A percentile compares a stretch with the other conserved stretches of the same genome.
Evolutionary conservation across 2,113 vertebrate species (phyloP).

Genomic region (Ibidorhyncha struthersii): DNA sequence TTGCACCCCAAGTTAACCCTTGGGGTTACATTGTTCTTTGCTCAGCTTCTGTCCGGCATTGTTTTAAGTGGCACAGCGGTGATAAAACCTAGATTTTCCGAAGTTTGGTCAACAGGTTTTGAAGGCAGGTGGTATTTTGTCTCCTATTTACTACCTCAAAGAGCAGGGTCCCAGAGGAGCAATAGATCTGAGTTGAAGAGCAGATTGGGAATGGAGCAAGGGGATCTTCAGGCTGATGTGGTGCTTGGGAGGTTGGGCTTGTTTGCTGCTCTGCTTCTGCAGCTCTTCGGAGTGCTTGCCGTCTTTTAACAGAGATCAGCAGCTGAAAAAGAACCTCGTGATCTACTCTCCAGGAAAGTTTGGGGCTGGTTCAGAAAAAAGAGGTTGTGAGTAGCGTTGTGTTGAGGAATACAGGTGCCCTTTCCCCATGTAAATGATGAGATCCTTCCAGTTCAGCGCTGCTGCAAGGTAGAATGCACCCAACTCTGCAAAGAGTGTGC

Average conservation of each 20-base stretch:
- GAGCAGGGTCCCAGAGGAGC: neutral
- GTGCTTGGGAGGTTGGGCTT: neutral
- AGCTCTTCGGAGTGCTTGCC: neutral
- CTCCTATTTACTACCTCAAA: neutral
- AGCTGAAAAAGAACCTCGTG: neutral
- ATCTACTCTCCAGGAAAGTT: neutral
- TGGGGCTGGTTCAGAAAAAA: neutral
- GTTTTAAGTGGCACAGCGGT: neutral
- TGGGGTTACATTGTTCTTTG: neutral
- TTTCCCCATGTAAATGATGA: neutral
- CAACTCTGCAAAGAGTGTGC: neutral
- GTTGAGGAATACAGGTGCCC: neutral
- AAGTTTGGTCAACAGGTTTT: neutral
- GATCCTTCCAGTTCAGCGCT: neutral
- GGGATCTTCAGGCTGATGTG: neutral
- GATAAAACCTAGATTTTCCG: neutral
- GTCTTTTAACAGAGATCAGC: neutral
- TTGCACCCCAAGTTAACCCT: neutral
- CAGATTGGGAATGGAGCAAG: neutral
- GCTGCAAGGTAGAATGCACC: too few species aligned
- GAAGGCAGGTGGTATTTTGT: neutral
- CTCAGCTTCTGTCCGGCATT: neutral
- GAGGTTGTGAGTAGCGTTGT: too few species aligned
- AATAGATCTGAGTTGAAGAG: neutral
- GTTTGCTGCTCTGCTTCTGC: neutral